Evolutionary conservation across 1,140 invertebrate genomes (phyloP), one percentile per base, ranked within the genome.

Genomic region (Pseudachorutes palmiensis): DNA sequence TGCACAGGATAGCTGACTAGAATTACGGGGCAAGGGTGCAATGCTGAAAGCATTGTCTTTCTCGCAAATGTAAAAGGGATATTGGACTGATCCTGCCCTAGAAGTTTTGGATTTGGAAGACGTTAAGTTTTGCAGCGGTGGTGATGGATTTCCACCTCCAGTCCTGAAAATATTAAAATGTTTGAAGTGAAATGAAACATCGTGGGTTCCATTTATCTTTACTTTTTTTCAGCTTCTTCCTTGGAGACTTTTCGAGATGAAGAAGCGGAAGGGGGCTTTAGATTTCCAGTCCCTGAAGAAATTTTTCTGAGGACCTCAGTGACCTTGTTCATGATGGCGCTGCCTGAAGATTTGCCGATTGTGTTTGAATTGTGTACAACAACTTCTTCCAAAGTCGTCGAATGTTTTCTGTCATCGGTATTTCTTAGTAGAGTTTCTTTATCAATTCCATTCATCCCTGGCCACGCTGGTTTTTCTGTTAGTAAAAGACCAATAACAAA

Each of bases 271-370:
- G 68, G 65, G 2, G 62, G 48, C n/a, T 45, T n/a, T n/a, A n/a
- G n/a, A n/a, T n/a, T n/a, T n/a, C n/a, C 48, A n/a, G 62, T 63
- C 32, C 66, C 69, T 24, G 71, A 65, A n/a, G 70, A 68, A 55
- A 70, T 70, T 70, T 70, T 70, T 26, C 71, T 36, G 9, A 70
- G 45, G 12, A 55, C 68, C 22, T 55, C 63, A 1, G 29, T 61
- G 26, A 72, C 69, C 65, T 70, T 70, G 2, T 64, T 63, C 36
- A 73, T 64, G 19, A 73, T 33, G n/a, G n/a, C n/a, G n/a, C n/a
- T n/a, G 19, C 36, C 55, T 28, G 14, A 32, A 22, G 65, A 49
- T 55, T 55, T 55, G 12, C 24, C 36, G 36, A 19, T 9, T 9
- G 36, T 55, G 16, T 32, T 19, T 16, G 24, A 14, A 29, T 66